Evolutionary conservation across 2,888 invertebrate species (phyloP).

Genomic region (Anticlea derivata): DNA sequence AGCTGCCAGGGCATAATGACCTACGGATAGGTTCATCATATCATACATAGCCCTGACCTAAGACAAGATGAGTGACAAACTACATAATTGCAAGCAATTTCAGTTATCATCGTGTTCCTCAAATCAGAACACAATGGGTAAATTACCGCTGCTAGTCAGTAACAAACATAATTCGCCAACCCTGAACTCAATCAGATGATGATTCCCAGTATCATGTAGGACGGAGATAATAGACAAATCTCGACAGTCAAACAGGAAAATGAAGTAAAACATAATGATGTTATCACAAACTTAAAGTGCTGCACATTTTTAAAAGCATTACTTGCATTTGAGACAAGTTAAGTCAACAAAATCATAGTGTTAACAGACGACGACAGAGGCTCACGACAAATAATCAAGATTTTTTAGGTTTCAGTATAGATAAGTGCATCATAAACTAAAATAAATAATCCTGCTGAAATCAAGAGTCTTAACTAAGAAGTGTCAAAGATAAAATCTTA

Average conservation of each 20-base stretch:
- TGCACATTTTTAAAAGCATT: too few relatives aligned
- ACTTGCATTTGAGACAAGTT: too few relatives aligned
- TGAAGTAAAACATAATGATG: not conserved
- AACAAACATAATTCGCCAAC: slow-evolving; percentile 5
- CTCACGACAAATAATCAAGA: too few relatives aligned
- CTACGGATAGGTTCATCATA: not conserved
- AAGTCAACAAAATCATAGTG: too few relatives aligned
- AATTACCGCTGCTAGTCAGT: slow-evolving; percentile 11
- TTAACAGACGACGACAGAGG: too few relatives aligned
- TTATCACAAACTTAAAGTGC: not conserved
- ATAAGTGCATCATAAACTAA: too few relatives aligned
- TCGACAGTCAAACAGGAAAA: not conserved
- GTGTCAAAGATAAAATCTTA: too few relatives aligned
- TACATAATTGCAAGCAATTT: slow-evolving; percentile 16
- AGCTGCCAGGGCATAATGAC: not conserved
- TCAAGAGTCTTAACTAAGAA: too few relatives aligned
- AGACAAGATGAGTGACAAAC: slow-evolving; percentile 19
- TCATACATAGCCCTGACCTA: slow-evolving; percentile 14
- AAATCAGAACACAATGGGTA: slow-evolving; percentile 12
- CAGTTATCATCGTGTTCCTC: slow-evolving; percentile 11
- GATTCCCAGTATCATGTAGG: slow-evolving; percentile 2
- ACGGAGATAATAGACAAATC: not conserved
- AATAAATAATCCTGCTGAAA: too few relatives aligned
- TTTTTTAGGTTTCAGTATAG: too few relatives aligned
- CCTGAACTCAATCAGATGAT: slow-evolving; percentile 16